A percentile compares a stretch with the other conserved stretches of the same genome.
Conservation (phyloP, 2,113 vertebrate species). For the Bufo gargarizans region DNA sequence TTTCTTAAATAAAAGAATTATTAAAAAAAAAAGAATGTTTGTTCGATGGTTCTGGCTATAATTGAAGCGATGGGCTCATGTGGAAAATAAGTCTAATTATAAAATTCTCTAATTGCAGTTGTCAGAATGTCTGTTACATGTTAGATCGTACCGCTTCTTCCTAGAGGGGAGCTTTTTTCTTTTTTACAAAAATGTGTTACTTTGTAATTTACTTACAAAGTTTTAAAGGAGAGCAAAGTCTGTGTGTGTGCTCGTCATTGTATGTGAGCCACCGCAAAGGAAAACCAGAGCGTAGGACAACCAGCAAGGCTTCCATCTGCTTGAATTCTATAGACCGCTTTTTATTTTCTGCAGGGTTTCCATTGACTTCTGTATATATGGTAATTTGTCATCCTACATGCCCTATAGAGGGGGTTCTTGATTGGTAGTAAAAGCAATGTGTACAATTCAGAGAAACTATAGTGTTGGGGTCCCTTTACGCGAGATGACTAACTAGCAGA, state of each 20-base stretch:
- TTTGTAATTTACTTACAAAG: background rate
- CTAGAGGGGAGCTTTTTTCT: background rate
- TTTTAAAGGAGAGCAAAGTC: background rate
- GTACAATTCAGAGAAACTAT: too few relatives aligned
- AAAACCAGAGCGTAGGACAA: background rate
- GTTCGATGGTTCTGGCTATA: background rate
- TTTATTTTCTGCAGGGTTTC: background rate
- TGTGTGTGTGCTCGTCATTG: background rate
- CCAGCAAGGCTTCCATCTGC: too few relatives aligned
- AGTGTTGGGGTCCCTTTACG: too few relatives aligned
- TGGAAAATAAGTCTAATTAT: background rate
- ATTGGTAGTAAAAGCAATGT: too few relatives aligned
- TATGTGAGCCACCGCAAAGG: background rate
- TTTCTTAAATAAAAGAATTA: conserved; percentile 27
- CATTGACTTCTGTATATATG: background rate
- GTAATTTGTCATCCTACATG: background rate
- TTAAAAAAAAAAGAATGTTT: background rate
- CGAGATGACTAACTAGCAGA: too few relatives aligned
- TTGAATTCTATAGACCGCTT: background rate
- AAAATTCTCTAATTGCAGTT: background rate
- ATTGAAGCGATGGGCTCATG: background rate
- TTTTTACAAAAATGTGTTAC: background rate
- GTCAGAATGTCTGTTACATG: background rate
- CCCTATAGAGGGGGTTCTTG: background rate
- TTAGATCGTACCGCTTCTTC: background rate